Evolutionary conservation across 2,888 invertebrate genomes (phyloP).

Genomic region (Caenorhabditis becei): DNA sequence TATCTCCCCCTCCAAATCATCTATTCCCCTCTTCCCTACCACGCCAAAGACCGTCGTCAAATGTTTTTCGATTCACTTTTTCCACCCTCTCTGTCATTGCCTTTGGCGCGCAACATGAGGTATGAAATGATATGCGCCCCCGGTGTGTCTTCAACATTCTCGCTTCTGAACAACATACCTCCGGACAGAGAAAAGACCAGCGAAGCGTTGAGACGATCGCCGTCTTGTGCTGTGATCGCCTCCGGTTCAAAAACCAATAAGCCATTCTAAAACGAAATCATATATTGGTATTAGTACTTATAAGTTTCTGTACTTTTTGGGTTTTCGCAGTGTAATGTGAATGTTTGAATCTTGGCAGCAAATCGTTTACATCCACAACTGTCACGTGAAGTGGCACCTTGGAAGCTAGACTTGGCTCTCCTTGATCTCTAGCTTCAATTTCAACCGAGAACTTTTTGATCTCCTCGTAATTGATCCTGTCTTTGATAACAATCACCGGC

Average conservation of each 20-base stretch:
- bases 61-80: slow-evolving; percentile 4
- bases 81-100: background rate
- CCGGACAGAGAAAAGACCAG: slow-evolving; percentile 75
- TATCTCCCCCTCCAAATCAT: background rate
- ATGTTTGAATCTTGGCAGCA: slow-evolving; percentile 75
- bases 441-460: slow-evolving; percentile 74
- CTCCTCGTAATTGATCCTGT: slow-evolving; percentile 77
- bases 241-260: slow-evolving; percentile 72
- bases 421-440: slow-evolving; percentile 76
- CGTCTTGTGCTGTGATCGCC: slow-evolving; percentile 74
- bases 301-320: slow-evolving; percentile 64
- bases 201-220: slow-evolving; percentile 76
- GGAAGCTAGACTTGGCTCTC: slow-evolving; percentile 70
- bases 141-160: slow-evolving; percentile 13
- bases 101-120: slow-evolving; percentile 53
- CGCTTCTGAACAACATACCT: slow-evolving; percentile 62
- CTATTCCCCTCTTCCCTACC: background rate
- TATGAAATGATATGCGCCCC: slow-evolving; percentile 45
- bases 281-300: background rate
- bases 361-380: slow-evolving; percentile 77
- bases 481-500: slow-evolving; percentile 73
- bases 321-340: slow-evolving; percentile 71
- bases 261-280: slow-evolving; percentile 64
- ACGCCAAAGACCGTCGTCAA: background rate
- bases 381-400: slow-evolving; percentile 72